phyloP scores from a whole-genome alignment of 2,888 invertebrate genomes.

The Drosophila anceps region DNA sequence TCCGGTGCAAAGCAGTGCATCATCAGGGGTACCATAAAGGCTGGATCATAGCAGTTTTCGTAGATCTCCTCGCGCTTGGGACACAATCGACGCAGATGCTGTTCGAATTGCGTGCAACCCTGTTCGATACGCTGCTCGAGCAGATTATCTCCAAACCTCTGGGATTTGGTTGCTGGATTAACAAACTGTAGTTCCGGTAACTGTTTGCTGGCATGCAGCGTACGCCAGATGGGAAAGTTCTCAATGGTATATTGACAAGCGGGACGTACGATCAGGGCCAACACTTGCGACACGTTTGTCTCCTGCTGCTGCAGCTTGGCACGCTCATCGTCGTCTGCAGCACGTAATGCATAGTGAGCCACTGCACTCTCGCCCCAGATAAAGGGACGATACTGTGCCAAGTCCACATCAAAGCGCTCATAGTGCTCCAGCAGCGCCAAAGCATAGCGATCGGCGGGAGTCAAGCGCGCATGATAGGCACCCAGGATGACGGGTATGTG shows the following conservation, averaged over 20 bases:
- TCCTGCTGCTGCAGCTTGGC: slow-evolving; percentile 88
- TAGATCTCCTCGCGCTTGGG: slow-evolving; percentile 78
- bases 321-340: slow-evolving; percentile 86
- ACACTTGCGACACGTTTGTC: slow-evolving; percentile 90
- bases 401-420: slow-evolving; percentile 89
- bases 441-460: slow-evolving; percentile 89
- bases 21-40: slow-evolving; percentile 92
- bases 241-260: slow-evolving; percentile 89
- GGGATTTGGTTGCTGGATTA: slow-evolving; percentile 61
- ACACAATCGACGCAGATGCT: slow-evolving; percentile 77
- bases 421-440: slow-evolving; percentile 89
- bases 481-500: slow-evolving; percentile 92
- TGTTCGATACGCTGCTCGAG: slow-evolving; percentile 81
- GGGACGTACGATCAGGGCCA: slow-evolving; percentile 90
- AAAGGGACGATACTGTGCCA: slow-evolving; percentile 91
- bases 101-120: slow-evolving; percentile 63
- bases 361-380: slow-evolving; percentile 94
- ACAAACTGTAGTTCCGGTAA: slow-evolving; percentile 76
- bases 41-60: slow-evolving; percentile 91
- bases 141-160: slow-evolving; percentile 74
- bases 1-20: slow-evolving; percentile 91
- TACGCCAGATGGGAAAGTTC: slow-evolving; percentile 89
- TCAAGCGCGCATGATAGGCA: slow-evolving; percentile 91
- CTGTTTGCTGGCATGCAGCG: slow-evolving; percentile 85
- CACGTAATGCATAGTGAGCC: slow-evolving; percentile 89